Percentiles rank a stretch among this genome's conserved stretches.
phyloP scores from a whole-genome alignment of 2,888 invertebrate species.

The Drosophila ochracea region DNA sequence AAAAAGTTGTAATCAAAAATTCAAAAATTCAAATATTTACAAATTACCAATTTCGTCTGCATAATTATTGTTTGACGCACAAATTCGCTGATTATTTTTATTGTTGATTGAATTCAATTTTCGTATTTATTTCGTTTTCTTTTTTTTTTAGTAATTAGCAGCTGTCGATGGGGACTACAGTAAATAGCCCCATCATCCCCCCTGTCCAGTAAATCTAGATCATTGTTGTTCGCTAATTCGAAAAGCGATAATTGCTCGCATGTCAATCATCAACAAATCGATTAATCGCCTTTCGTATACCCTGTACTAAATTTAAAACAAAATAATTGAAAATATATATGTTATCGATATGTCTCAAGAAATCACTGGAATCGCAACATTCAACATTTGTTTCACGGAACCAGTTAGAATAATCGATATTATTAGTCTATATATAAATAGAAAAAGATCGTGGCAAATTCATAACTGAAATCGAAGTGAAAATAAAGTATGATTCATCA shows the following conservation, averaged over 20 bases:
- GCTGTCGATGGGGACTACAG: slow-evolving; percentile 3
- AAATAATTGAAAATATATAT: neutral
- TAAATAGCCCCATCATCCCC: neutral
- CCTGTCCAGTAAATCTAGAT: slow-evolving; percentile 8
- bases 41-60: neutral
- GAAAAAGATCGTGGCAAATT: neutral
- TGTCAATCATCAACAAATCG: slow-evolving; percentile 63
- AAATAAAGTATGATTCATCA: neutral
- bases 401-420: neutral
- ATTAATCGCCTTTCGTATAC: slow-evolving; percentile 55
- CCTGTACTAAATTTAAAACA: neutral
- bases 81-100: slow-evolving; percentile 19
- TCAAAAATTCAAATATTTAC: neutral
- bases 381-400: neutral
- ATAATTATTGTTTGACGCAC: slow-evolving; percentile 26
- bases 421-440: neutral
- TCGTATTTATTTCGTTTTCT: slow-evolving; percentile 2
- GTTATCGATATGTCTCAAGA: neutral
- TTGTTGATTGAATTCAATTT: slow-evolving; percentile 37
- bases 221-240: slow-evolving; percentile 34
- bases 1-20: slow-evolving; percentile 38
- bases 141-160: neutral
- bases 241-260: slow-evolving; percentile 53
- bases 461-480: neutral
- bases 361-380: neutral